phyloP scores from a whole-genome alignment of 1,140 invertebrate species.

The Uloborus diversus region DNA sequence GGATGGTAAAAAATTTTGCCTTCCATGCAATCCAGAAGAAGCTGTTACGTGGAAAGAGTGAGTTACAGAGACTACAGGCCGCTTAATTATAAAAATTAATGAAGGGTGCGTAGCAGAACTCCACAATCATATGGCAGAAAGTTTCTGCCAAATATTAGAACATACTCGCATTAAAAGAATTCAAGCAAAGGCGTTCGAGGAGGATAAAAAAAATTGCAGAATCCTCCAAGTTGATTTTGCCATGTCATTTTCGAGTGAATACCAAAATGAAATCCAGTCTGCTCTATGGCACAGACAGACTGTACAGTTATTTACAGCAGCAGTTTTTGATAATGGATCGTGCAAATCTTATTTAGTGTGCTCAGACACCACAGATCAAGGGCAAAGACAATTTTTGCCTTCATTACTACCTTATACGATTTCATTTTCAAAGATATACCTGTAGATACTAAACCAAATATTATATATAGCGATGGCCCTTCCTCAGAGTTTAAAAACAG shows the following conservation, averaged over 20 bases:
- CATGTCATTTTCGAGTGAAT: background rate
- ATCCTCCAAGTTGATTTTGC: too few relatives aligned
- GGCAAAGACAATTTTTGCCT: background rate
- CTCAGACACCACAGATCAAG: background rate
- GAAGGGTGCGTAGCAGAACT: too few relatives aligned
- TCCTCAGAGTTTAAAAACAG: too few relatives aligned
- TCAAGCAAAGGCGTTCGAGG: background rate
- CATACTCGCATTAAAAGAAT: constrained; percentile 14
- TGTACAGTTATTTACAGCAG: constrained; percentile 3
- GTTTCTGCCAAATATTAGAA: background rate
- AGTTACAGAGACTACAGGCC: background rate
- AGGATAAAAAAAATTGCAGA: too few relatives aligned
- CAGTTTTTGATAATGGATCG: background rate
- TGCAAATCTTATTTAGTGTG: constrained; percentile 6
- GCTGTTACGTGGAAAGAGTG: background rate
- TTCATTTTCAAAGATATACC: too few relatives aligned
- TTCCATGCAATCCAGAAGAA: background rate
- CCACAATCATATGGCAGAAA: too few relatives aligned
- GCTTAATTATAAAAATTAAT: too few relatives aligned
- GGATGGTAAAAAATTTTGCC: background rate
- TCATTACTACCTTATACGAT: too few relatives aligned
- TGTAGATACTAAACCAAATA: too few relatives aligned
- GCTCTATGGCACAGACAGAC: background rate
- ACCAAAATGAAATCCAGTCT: constrained; percentile 12
- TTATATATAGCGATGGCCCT: too few relatives aligned